phyloP scores from a whole-genome alignment of 2,113 vertebrate species.

The Macaca mulatta region DNA sequence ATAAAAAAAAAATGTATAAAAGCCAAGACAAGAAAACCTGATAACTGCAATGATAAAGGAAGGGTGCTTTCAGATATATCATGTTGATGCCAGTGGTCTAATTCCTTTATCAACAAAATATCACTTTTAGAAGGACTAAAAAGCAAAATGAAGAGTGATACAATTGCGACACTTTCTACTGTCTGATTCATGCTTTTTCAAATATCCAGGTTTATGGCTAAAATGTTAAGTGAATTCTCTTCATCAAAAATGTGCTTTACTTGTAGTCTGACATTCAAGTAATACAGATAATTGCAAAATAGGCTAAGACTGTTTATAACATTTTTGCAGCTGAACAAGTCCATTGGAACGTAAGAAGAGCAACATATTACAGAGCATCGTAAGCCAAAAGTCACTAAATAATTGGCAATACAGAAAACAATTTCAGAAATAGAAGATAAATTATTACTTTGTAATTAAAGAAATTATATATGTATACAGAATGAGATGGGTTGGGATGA shows the following conservation, averaged over 20 bases:
- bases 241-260: constrained; percentile 26
- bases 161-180: neutral
- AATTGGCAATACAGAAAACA: constrained; percentile 12
- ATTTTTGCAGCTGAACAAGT: constrained; percentile 13
- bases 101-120: constrained; percentile 46
- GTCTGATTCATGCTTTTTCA: neutral
- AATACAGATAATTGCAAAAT: constrained; percentile 48
- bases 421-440: constrained; percentile 14
- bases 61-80: neutral
- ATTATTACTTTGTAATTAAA: neutral
- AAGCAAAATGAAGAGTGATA: neutral
- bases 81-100: neutral
- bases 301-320: neutral
- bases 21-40: neutral
- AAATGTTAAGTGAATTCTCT: constrained; percentile 35
- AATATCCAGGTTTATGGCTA: neutral
- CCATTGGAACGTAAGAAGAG: neutral
- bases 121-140: neutral
- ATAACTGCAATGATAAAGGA: neutral
- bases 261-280: constrained; percentile 31
- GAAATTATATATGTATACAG: neutral
- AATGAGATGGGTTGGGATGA: neutral
- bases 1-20: no score
- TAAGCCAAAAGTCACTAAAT: constrained; percentile 25
- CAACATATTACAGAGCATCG: constrained; percentile 9